Evolutionary conservation across 2,113 vertebrate genomes (phyloP).

Genomic region (Chloroceryle aenea): DNA sequence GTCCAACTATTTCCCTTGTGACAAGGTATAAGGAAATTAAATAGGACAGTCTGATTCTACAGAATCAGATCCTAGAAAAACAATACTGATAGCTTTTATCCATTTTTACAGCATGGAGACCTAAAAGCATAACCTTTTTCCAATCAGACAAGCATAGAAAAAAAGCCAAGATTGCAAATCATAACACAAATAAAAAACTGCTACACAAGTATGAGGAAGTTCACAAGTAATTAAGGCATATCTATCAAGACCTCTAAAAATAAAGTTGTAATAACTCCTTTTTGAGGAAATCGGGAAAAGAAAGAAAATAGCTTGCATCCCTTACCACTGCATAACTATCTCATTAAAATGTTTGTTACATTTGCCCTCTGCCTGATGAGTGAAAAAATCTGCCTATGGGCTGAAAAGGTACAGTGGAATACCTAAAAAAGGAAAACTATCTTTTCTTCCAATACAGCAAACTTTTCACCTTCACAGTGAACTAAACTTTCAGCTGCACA

Average conservation of each 20-base stretch:
- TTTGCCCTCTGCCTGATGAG: background rate
- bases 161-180: background rate
- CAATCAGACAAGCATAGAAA: background rate
- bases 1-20: background rate
- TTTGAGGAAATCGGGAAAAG: background rate
- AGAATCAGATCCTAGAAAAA: background rate
- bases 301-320: background rate
- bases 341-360: background rate
- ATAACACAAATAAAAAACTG: background rate
- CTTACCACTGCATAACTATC: background rate
- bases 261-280: constrained; percentile 21
- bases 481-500: background rate
- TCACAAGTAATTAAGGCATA: background rate
- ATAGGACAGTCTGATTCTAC: background rate
- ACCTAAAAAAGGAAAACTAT: background rate
- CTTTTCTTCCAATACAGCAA: background rate
- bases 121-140: background rate
- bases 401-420: background rate
- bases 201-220: background rate
- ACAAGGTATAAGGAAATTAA: constrained; percentile 22
- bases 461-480: background rate
- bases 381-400: background rate
- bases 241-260: constrained; percentile 6
- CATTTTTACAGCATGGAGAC: background rate
- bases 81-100: background rate